Evolutionary conservation across 2,797 vertebrate genomes (phyloP).

Genomic region (Crocidura indochinensis): DNA sequence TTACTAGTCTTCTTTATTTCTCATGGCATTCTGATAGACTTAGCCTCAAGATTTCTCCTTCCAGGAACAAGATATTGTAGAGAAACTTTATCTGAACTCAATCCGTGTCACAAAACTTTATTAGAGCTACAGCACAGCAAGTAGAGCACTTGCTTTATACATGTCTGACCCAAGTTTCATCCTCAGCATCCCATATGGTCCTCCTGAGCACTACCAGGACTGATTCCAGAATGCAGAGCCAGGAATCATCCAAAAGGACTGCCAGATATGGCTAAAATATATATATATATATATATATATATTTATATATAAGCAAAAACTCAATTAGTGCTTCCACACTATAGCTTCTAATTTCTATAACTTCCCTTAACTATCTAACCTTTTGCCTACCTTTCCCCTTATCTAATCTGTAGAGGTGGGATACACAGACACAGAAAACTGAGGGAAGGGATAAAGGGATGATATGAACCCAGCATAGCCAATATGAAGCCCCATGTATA

Average conservation of each 20-base stretch:
- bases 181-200: too few relatives aligned
- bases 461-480: neutral
- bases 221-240: too few relatives aligned
- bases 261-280: too few relatives aligned
- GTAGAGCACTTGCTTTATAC: too few relatives aligned
- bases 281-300: too few relatives aligned
- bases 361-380: neutral
- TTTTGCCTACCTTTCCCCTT: neutral
- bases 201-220: too few relatives aligned
- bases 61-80: neutral
- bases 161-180: too few relatives aligned
- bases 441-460: too few relatives aligned
- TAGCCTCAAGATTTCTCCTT: neutral
- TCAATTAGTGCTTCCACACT: neutral
- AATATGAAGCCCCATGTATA: slow-evolving; percentile 24
- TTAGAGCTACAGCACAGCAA: neutral
- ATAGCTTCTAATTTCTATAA: neutral
- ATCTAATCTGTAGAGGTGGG: neutral
- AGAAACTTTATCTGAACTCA: neutral
- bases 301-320: too few relatives aligned
- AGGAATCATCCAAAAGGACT: too few relatives aligned
- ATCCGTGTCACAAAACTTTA: slow-evolving; percentile 38
- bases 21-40: neutral
- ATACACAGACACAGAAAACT: neutral
- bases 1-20: neutral